Percentiles rank a stretch among this genome's conserved stretches.
These are phyloP conservation scores for Rhinoraja longicauda DNA, from an alignment of 2,797 vertebrate species.

Conservation along the genomic window DNA sequence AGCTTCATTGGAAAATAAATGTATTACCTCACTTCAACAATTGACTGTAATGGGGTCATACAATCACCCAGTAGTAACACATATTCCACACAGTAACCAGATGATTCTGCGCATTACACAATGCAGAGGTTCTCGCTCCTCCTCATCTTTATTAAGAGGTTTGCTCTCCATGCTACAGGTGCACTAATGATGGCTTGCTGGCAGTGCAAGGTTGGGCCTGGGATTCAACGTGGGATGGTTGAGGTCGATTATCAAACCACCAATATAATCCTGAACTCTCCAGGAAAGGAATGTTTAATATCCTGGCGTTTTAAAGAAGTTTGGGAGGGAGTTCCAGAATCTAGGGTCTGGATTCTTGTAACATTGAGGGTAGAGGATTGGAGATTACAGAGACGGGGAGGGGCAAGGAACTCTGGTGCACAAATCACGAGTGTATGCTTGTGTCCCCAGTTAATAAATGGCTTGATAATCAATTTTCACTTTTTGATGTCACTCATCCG, in stretches of 20 bases:
- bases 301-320: not conserved
- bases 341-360: not conserved
- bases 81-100: not conserved
- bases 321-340: not conserved
- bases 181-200: not conserved
- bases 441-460: not conserved
- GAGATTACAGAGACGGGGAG: not conserved
- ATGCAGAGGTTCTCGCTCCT: not conserved
- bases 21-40: not conserved
- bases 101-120: not conserved
- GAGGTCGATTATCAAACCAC: not conserved
- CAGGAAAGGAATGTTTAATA: not conserved
- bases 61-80: not conserved
- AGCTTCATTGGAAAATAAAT: not conserved
- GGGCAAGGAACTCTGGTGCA: not conserved
- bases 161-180: not conserved
- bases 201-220: not conserved
- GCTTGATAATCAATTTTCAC: too few species aligned
- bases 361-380: not conserved
- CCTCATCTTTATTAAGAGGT: not conserved
- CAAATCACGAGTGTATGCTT: not conserved
- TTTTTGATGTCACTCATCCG: too few species aligned
- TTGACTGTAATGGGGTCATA: not conserved
- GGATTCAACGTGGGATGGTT: not conserved
- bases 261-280: not conserved